These are phyloP conservation scores for Elephantulus edwardii DNA, from an alignment of 2,113 vertebrate genomes.

Conservation along the genomic window DNA sequence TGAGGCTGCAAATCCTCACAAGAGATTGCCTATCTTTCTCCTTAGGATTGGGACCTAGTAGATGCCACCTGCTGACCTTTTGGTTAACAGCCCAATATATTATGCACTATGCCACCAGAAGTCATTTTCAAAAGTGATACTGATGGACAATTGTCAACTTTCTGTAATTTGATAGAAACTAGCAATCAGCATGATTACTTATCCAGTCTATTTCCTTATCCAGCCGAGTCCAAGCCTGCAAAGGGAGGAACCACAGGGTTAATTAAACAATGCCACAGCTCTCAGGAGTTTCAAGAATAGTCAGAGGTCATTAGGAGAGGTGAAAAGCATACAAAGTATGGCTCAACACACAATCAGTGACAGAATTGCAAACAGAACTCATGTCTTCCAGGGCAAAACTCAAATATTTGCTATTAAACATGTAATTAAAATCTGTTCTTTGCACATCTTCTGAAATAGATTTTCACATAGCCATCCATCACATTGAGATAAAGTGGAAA, in stretches of 20 bases:
- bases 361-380: conserved; percentile 69
- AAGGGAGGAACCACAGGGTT: conserved; percentile 45
- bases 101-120: no score
- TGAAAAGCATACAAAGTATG: conserved; percentile 59
- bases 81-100: no score
- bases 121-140: no score
- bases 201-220: no score
- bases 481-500: conserved; percentile 27
- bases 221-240: conserved; percentile 8
- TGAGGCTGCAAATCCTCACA: no score
- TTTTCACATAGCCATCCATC: conserved; percentile 53
- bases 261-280: conserved; percentile 62
- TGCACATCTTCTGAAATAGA: conserved; percentile 48
- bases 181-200: conserved; percentile 8
- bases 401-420: conserved; percentile 71
- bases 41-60: no score
- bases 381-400: conserved; percentile 63
- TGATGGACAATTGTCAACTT: conserved; percentile 43
- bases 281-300: conserved; percentile 53
- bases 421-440: conserved; percentile 59
- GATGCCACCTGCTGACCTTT: no score
- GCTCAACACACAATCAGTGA: conserved; percentile 58
- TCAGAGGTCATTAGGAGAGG: conserved; percentile 56
- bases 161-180: conserved; percentile 32
- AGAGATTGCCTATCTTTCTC: no score